Percentiles rank a stretch among this genome's conserved stretches.
These are phyloP conservation scores for Sciurus carolinensis DNA, from an alignment of 2,797 vertebrate species.

Conservation along the genomic window DNA sequence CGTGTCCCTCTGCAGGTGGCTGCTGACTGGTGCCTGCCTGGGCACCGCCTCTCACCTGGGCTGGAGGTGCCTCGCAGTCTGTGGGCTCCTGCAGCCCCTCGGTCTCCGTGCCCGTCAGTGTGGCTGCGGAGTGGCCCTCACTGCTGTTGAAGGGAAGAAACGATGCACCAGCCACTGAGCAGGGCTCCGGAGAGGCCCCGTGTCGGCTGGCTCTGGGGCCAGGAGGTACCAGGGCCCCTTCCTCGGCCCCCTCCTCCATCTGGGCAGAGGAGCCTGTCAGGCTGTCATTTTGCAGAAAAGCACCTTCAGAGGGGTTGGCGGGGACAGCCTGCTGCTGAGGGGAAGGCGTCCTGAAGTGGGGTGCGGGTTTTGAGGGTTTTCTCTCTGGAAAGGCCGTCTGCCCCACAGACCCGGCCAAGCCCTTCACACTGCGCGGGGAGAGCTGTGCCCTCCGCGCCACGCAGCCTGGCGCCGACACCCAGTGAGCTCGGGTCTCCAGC, in stretches of 20 bases:
- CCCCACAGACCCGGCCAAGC: no score
- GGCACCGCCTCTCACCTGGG: not conserved
- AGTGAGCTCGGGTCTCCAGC: slow-evolving; percentile 68
- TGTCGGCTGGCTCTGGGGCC: rapidly evolving
- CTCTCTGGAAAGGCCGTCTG: rapidly evolving
- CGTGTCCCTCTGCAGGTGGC: rapidly evolving
- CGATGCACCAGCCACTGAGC: rapidly evolving
- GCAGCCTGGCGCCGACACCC: not conserved
- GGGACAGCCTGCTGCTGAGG: not conserved
- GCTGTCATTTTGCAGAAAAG: not conserved
- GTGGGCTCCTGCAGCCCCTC: not conserved
- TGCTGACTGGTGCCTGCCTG: rapidly evolving
- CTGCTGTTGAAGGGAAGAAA: not conserved
- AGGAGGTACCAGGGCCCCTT: rapidly evolving
- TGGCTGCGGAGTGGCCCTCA: rapidly evolving
- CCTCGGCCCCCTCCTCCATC: not conserved
- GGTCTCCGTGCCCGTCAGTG: rapidly evolving
- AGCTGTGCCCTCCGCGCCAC: no score
- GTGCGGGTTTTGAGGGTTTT: rapidly evolving
- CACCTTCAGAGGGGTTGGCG: rapidly evolving
- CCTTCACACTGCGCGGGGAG: rapidly evolving
- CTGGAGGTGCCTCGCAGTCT: rapidly evolving
- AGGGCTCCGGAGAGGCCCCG: not conserved
- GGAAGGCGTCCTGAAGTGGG: not conserved
- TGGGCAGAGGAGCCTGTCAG: rapidly evolving